Conservation (phyloP, 64 coral and sea anemone genomes). For the Actinia tenebrosa region DNA sequence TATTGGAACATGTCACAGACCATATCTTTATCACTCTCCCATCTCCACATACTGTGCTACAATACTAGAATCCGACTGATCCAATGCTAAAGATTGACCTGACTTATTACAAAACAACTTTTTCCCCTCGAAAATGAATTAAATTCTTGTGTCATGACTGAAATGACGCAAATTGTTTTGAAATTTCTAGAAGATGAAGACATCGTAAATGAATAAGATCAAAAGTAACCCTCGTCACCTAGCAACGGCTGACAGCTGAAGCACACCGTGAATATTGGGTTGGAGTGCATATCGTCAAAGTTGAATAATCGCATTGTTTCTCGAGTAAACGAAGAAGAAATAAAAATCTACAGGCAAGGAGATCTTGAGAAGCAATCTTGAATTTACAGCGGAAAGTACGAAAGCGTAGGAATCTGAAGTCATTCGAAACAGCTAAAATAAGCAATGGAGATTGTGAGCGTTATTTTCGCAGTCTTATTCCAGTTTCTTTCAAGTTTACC, state of each 20-base stretch:
- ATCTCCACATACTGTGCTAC: too few relatives aligned
- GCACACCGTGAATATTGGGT: not conserved
- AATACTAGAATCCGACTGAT: too few relatives aligned
- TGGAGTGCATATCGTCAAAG: not conserved
- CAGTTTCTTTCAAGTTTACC: not conserved
- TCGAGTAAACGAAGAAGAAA: not conserved
- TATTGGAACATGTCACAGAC: too few relatives aligned
- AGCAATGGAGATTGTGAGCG: not conserved
- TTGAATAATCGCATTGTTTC: constrained; percentile 1
- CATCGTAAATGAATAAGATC: not conserved
- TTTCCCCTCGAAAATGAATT: not conserved
- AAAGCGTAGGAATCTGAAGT: not conserved
- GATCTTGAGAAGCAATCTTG: not conserved
- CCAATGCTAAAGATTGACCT: too few relatives aligned
- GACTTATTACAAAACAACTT: not conserved
- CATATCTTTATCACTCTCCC: too few relatives aligned
- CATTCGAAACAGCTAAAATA: not conserved
- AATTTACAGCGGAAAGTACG: not conserved
- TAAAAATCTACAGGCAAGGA: not conserved
- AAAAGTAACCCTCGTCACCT: not conserved
- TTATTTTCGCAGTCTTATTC: not conserved
- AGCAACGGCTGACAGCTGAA: not conserved
- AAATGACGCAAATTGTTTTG: not conserved
- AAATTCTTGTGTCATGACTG: not conserved
- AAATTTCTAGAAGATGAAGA: not conserved